Percentiles rank a stretch among this genome's conserved stretches.
These are phyloP conservation scores for Apteryx owenii DNA, from an alignment of 2,113 vertebrate species.

Conservation along the genomic window DNA sequence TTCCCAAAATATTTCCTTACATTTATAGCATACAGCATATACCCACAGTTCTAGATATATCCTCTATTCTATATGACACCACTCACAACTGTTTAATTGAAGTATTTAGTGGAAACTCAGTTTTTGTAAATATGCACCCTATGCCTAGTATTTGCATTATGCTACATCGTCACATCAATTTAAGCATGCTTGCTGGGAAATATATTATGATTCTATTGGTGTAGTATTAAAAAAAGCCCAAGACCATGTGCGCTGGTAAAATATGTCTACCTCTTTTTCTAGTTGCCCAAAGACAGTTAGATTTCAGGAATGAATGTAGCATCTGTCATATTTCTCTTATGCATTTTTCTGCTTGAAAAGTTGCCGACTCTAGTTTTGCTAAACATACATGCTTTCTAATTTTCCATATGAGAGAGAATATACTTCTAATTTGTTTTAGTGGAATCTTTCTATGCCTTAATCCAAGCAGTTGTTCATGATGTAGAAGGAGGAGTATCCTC, in stretches of 20 bases:
- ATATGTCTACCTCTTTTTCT: background rate
- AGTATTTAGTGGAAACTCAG: no score
- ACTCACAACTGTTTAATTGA: no score
- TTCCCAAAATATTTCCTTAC: no score
- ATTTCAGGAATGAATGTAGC: background rate
- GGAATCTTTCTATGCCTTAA: background rate
- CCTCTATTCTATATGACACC: no score
- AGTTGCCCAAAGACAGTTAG: background rate
- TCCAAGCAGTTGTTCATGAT: background rate
- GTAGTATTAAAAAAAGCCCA: background rate
- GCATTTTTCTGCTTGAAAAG: background rate
- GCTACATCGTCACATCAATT: background rate
- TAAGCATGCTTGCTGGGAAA: background rate
- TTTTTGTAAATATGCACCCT: background rate
- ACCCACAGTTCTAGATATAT: no score
- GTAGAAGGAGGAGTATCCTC: background rate
- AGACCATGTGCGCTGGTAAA: background rate
- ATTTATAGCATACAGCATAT: no score
- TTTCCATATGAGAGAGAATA: background rate
- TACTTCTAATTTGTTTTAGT: background rate
- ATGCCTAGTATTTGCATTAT: background rate
- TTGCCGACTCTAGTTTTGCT: background rate
- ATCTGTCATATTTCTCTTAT: background rate
- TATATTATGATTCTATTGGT: background rate
- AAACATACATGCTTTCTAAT: background rate